A percentile compares a stretch with the other conserved stretches of the same genome.
Conservation (phyloP, 1,140 invertebrate genomes). For the Eubasilissa regina region DNA sequence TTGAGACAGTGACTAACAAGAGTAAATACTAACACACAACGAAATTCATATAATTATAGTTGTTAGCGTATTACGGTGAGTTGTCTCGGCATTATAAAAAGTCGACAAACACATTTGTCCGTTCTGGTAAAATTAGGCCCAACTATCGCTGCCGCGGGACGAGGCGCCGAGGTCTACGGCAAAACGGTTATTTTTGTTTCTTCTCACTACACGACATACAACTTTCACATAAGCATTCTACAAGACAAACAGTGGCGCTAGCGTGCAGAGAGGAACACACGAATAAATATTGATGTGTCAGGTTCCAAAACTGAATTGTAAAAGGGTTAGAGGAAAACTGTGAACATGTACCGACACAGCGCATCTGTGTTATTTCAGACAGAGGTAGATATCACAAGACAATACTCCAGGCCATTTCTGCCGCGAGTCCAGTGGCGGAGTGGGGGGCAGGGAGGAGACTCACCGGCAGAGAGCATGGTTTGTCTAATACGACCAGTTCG, state of each 20-base stretch:
- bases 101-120: no score
- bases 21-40: no score
- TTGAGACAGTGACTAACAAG: no score
- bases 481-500: slow-evolving; percentile 89
- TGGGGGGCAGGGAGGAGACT: slow-evolving; percentile 66
- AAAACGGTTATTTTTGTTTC: no score
- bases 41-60: no score
- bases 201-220: no score
- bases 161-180: no score
- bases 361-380: not conserved
- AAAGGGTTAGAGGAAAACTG: slow-evolving; percentile 1
- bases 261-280: slow-evolving; percentile 31
- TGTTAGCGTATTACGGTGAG: no score
- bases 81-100: no score
- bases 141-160: no score
- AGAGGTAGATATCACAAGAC: slow-evolving; percentile 1
- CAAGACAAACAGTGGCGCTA: slow-evolving; percentile 27
- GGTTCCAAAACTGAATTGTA: slow-evolving; percentile 10
- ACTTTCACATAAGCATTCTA: slow-evolving; percentile 28
- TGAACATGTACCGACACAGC: slow-evolving; percentile 14
- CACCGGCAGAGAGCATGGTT: slow-evolving; percentile 92
- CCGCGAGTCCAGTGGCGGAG: not conserved
- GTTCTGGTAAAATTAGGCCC: no score
- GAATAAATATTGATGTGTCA: slow-evolving; percentile 2
- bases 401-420: slow-evolving; percentile 1